Evolutionary conservation across 2,113 vertebrate genomes (phyloP).

Genomic region (Kryptolebias marmoratus): DNA sequence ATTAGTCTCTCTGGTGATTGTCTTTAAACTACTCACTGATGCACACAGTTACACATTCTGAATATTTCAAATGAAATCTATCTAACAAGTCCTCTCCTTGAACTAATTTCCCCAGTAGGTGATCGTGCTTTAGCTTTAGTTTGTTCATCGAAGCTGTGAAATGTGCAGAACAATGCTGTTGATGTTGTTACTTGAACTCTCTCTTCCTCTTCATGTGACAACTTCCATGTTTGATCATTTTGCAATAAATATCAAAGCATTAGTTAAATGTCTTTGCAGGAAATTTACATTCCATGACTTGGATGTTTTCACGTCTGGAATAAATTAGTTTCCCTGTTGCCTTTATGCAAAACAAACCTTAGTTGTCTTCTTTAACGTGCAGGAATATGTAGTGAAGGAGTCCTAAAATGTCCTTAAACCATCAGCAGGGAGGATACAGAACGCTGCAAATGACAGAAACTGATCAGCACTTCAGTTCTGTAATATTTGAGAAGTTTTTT

Average conservation of each 20-base stretch:
- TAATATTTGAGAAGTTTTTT: background rate
- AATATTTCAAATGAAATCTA: conserved; percentile 4
- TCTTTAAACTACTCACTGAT: conserved; percentile 16
- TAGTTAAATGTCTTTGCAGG: too few species aligned
- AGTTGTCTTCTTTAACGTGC: background rate
- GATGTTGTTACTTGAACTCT: conserved; percentile 63
- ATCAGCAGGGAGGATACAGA: background rate
- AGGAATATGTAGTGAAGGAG: background rate
- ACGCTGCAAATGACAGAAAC: conserved; percentile 10
- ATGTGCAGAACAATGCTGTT: conserved; percentile 59
- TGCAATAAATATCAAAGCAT: background rate
- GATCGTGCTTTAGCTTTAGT: conserved; percentile 23
- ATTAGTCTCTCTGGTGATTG: conserved; percentile 13
- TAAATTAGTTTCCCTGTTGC: background rate
- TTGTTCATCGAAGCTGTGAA: conserved; percentile 75
- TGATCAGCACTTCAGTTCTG: background rate
- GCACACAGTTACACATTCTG: conserved; percentile 10
- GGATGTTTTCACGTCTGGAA: background rate
- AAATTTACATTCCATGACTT: background rate
- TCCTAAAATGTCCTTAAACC: background rate
- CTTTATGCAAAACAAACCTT: background rate
- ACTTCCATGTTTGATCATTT: background rate
- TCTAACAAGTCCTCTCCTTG: conserved; percentile 10
- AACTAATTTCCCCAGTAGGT: conserved; percentile 15
- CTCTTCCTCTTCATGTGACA: conserved; percentile 3